Percentiles rank a stretch among this genome's conserved stretches.
These are phyloP conservation scores for Echiichthys vipera DNA, from an alignment of 2,797 vertebrate genomes.

Conservation along the genomic window DNA sequence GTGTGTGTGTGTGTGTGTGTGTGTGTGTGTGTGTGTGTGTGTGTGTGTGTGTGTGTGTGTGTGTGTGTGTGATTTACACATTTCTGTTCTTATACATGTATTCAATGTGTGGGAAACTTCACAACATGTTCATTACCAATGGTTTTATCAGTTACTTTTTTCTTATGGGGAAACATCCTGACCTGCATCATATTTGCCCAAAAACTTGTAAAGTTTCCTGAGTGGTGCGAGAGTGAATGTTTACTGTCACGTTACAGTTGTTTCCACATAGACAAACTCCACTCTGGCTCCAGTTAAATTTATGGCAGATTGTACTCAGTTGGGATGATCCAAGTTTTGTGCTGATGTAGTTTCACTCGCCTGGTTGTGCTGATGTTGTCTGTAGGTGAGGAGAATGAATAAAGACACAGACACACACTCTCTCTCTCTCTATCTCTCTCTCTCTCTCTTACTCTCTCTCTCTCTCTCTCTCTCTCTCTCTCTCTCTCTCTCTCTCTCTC, in stretches of 20 bases:
- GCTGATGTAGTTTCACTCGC: slow-evolving; percentile 59
- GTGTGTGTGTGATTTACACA: background rate
- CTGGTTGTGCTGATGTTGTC: slow-evolving; percentile 60
- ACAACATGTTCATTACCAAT: background rate
- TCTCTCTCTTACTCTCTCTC: no score
- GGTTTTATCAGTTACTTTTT: background rate
- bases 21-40: background rate
- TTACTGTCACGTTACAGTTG: background rate
- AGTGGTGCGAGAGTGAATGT: background rate
- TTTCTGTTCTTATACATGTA: background rate
- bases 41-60: background rate
- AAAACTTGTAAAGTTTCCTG: background rate
- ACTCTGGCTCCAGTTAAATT: slow-evolving; percentile 10
- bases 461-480: no score
- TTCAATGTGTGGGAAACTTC: background rate
- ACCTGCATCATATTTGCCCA: background rate
- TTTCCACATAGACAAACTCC: slow-evolving; percentile 1
- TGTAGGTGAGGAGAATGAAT: slow-evolving; percentile 26
- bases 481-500: no score
- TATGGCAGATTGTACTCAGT: slow-evolving; percentile 47
- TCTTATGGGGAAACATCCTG: background rate
- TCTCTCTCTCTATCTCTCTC: background rate
- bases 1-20: background rate
- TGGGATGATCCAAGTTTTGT: slow-evolving; percentile 39
- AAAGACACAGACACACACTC: slow-evolving; percentile 9